Base-by-base conservation (phyloP, 2,797 vertebrate genomes). In the Tokudaia muenninki region DNA sequence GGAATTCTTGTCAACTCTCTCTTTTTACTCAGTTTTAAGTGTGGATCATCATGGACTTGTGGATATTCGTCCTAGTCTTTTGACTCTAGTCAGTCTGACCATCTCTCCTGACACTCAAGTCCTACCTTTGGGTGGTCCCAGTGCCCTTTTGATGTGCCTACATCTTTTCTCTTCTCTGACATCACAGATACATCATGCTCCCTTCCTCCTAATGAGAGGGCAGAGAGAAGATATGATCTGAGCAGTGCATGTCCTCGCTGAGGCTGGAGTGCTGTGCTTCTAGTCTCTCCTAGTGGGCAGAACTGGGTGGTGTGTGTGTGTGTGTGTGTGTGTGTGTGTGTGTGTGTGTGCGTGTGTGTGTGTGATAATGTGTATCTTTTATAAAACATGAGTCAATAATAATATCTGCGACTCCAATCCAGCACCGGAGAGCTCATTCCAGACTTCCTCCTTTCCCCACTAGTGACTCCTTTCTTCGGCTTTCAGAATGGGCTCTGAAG, bases 81-180 rank as follows among this genome's bases (percentile, higher is more conserved):
- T 61, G 2, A 13, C 92, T 57, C 52, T 37, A 70, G 87, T 74
- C 31, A 72, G 22, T 61, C 16, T 34, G 55, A 8, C 55, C 6
- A 14, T 82, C 91, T 92, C 55, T 61, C 78, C 86, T 59, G 47
- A 83, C 47, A 41, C 22, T 91, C 87, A 80, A 19, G 6, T 95
- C 29, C 63, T 65, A 29, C 14, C 57, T 80, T 95, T 44, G 14
- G 37, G 78, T 89, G 59, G 29, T 41, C 94, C 17, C 37, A 55
- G 0, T 75, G 41, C 52, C 11, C 59, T 79, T 75, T 77, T 16
- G 22, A 37, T 41, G 19, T 21, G 6, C 13, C 24, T 55, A 6
- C 22, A 22, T 75, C 37, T 70, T 63, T 80, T 59, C 12, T 47
- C 11, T 61, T 70, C 29, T 67, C 44, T 90, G 75, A 70, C 9